A percentile compares a stretch with the other conserved stretches of the same genome.
These are phyloP conservation scores for Sphaeridia pumilis DNA, from an alignment of 2,888 invertebrate genomes.

Conservation along the genomic window DNA sequence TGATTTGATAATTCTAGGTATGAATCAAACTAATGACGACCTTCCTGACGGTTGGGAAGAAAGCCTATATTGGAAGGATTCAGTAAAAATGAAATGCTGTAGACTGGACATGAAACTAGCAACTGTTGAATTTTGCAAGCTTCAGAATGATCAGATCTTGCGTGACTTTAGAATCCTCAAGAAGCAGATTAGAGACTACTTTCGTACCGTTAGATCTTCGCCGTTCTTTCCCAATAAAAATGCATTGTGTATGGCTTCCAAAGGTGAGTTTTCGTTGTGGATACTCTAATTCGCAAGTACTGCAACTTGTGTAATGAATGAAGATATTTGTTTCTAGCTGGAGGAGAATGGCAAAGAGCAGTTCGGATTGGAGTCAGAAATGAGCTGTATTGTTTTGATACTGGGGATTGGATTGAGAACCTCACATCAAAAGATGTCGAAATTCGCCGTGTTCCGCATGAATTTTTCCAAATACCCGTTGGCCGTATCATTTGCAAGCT, in stretches of 20 bases:
- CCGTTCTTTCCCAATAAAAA: background rate
- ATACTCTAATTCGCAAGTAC: no score
- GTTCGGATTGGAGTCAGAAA: background rate
- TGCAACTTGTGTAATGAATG: no score
- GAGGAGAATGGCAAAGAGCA: background rate
- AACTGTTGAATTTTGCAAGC: conserved; percentile 4
- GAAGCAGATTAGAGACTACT: conserved; percentile 1
- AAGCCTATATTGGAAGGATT: background rate
- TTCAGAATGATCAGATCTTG: background rate
- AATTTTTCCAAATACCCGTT: background rate
- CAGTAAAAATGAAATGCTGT: conserved; percentile 3
- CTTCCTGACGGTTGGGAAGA: no score
- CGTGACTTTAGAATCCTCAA: background rate
- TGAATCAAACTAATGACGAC: no score
- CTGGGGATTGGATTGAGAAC: no score
- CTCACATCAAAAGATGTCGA: no score
- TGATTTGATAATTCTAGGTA: background rate
- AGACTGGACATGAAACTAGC: background rate
- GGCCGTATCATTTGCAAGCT: background rate
- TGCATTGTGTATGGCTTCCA: background rate
- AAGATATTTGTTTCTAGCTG: background rate
- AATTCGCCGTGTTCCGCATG: background rate
- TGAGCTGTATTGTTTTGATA: background rate
- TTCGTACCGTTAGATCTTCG: background rate
- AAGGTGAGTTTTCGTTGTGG: no score